Conservation (phyloP, 2,113 vertebrate genomes). For the Cygnus buccinator region DNA sequence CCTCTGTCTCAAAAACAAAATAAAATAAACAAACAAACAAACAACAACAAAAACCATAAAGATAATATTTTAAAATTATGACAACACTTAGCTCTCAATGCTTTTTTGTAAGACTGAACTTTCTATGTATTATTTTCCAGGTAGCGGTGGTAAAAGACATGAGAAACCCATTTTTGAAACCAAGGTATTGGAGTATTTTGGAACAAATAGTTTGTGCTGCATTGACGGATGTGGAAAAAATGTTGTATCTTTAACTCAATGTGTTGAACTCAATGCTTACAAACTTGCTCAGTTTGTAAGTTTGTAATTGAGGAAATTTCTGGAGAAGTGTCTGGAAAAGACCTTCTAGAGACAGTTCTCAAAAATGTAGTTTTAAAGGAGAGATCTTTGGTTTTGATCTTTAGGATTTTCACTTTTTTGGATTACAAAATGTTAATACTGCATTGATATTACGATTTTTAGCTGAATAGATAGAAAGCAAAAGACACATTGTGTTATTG, state of each 20-base stretch:
- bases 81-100: background rate
- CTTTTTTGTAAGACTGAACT: background rate
- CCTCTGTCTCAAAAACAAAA: too few relatives aligned
- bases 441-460: background rate
- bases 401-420: background rate
- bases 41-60: background rate
- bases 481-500: background rate
- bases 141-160: slow-evolving; percentile 83
- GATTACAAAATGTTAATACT: background rate
- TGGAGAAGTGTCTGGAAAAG: slow-evolving; percentile 85
- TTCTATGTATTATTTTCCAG: slow-evolving; percentile 55
- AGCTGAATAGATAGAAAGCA: background rate
- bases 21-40: too few relatives aligned
- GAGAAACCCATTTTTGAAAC: slow-evolving; percentile 82
- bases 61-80: background rate
- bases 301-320: slow-evolving; percentile 84
- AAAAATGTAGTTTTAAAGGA: slow-evolving; percentile 76
- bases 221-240: slow-evolving; percentile 64
- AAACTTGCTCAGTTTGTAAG: slow-evolving; percentile 41
- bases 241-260: slow-evolving; percentile 72
- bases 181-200: slow-evolving; percentile 80
- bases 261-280: slow-evolving; percentile 79
- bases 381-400: background rate
- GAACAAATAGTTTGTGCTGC: slow-evolving; percentile 73
- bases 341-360: slow-evolving; percentile 81